A percentile compares a stretch with the other conserved stretches of the same genome.
Conservation (phyloP, 2,888 invertebrate genomes). For the Rotaria magnacalcarata region DNA sequence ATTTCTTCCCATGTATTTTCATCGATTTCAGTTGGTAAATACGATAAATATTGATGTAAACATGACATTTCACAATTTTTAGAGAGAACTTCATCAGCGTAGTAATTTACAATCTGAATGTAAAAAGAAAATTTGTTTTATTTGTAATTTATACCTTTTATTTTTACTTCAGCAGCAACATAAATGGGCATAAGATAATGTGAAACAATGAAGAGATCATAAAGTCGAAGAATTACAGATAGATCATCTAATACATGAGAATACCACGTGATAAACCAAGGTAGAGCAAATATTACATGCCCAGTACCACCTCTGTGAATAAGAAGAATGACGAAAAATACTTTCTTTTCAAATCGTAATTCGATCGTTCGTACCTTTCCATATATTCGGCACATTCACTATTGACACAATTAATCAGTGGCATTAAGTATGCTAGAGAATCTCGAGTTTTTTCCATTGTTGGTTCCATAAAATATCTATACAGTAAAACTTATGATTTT, state of each 20-base stretch:
- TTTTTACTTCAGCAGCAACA: conserved; percentile 76
- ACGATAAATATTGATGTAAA: conserved; percentile 41
- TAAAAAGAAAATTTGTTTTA: not conserved
- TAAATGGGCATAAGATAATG: conserved; percentile 79
- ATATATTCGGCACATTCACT: conserved; percentile 69
- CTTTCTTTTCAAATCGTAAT: not conserved
- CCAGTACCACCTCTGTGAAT: conserved; percentile 68
- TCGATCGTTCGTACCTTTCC: conserved; percentile 64
- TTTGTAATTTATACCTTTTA: not conserved
- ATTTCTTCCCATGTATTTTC: conserved; percentile 30
- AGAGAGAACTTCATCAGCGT: conserved; percentile 36
- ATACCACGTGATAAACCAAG: conserved; percentile 97
- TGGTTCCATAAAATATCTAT: conserved; percentile 77
- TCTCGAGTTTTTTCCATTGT: conserved; percentile 87
- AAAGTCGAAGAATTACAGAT: conserved; percentile 79
- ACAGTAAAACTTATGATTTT: conserved; percentile 49
- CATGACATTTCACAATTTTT: conserved; percentile 44
- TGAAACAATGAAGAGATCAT: conserved; percentile 87
- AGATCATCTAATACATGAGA: conserved; percentile 89
- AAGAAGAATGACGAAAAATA: not conserved
- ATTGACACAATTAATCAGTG: conserved; percentile 74
- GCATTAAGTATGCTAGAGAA: conserved; percentile 69
- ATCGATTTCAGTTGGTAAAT: conserved; percentile 33
- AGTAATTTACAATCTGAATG: conserved; percentile 40
- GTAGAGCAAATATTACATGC: conserved; percentile 79